These are phyloP conservation scores for Papilio gigon DNA, from an alignment of 2,888 invertebrate genomes.

Conservation along the genomic window DNA sequence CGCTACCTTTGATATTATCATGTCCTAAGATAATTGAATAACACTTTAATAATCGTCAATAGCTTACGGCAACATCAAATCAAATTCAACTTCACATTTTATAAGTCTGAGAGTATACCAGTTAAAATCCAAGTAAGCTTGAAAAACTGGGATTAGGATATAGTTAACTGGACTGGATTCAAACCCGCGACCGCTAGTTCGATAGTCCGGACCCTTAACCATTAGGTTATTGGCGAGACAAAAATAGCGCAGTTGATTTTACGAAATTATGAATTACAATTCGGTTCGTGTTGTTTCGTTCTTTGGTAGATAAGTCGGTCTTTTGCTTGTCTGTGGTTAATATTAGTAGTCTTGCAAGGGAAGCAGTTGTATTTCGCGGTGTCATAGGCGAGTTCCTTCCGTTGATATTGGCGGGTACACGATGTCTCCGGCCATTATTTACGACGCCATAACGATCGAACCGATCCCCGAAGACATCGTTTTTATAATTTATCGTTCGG, in stretches of 20 bases:
- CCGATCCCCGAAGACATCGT: conserved; percentile 67
- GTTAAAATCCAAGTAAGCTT: too few species aligned
- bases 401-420: conserved; percentile 55
- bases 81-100: neutral
- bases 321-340: conserved; percentile 25
- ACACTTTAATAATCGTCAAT: too few species aligned
- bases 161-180: too few species aligned
- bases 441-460: conserved; percentile 59
- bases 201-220: too few species aligned
- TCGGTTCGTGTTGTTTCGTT: neutral
- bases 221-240: too few species aligned
- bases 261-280: neutral
- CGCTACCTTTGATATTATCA: neutral
- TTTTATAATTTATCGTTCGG: conserved; percentile 72
- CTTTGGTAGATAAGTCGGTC: neutral
- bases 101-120: too few species aligned
- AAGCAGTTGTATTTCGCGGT: conserved; percentile 56
- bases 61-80: too few species aligned
- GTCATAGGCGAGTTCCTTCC: conserved; percentile 57
- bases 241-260: too few species aligned
- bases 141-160: too few species aligned
- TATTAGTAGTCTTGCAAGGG: conserved; percentile 45
- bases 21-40: too few species aligned
- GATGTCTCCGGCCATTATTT: conserved; percentile 57
- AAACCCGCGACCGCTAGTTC: too few species aligned